Evolutionary conservation across 2,797 vertebrate genomes (phyloP), one percentile per base, ranked within the genome.

Genomic region (Myripristis murdjan): DNA sequence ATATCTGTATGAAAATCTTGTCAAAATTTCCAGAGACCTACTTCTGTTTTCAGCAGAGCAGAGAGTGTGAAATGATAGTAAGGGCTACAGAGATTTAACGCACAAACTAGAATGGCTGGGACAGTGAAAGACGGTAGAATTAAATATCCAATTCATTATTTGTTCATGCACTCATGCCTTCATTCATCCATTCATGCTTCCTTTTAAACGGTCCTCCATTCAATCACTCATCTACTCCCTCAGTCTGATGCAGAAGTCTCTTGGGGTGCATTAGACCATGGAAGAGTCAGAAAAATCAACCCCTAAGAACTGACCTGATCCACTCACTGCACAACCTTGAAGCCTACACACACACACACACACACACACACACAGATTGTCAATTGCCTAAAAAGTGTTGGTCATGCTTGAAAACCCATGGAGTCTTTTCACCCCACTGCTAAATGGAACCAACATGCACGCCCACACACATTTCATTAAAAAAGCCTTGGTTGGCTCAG

Each of bases 391-490:
- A 83, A 90, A 87, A 75, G 87, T 83, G 75, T 70, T 63, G 77
- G 88, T 90, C 86, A 92, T 86, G 89, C 90, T 86, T 82, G 75
- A 90, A 76, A 81, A 81, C 75, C 81, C 77, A 67, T 69, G 56
- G 81, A 90, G 85, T 88, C 76, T 61, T 85, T 83, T 87, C 79
- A 80, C 62, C 78, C 75, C 43, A 15, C 23, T 7, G 77, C 72
- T 88, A 90, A 91, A 90, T 89, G 83, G 84, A 85, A 77, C 64
- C 83, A 85, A 76, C 67, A 79, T 63, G 62, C 86, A 88, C 74
- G 64, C 80, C 84, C 79, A 78, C 85, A 87, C 86, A 85, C 61
- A 18, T 82, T 89, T 89, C 76, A 89, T 87, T 23, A 88, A 85
- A 82, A 82, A 75, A 67, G 75, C 53, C 64, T 71, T 41, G 73